Conservation (phyloP, 1,140 invertebrate genomes). For the Aphaenogaster ashmeadi region DNA sequence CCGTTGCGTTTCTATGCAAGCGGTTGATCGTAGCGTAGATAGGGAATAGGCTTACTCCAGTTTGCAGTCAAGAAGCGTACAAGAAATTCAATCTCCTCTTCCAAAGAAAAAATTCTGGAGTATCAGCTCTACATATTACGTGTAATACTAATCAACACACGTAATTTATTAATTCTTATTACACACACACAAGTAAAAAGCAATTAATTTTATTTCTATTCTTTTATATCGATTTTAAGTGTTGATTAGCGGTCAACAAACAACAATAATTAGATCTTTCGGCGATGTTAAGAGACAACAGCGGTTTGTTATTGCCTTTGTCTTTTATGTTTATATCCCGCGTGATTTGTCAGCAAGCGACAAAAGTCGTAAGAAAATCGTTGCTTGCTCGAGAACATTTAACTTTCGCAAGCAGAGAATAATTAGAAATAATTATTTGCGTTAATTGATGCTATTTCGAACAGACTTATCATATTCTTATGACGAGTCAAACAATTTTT, state of each 20-base stretch:
- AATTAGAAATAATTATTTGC: too few relatives aligned
- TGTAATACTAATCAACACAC: not conserved
- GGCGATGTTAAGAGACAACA: too few relatives aligned
- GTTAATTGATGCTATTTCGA: too few relatives aligned
- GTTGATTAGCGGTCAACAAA: too few relatives aligned
- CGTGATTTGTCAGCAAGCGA: too few relatives aligned
- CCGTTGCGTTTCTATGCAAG: slow-evolving; percentile 57
- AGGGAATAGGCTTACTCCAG: slow-evolving; percentile 68
- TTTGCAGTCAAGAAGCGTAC: slow-evolving; percentile 64
- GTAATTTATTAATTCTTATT: not conserved
- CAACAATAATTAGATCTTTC: too few relatives aligned
- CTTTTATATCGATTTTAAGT: not conserved
- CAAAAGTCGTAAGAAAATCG: too few relatives aligned
- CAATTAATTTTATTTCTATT: not conserved
- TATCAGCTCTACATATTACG: slow-evolving; percentile 24
- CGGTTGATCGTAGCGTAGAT: slow-evolving; percentile 63
- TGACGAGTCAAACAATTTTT: not conserved
- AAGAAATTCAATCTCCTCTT: slow-evolving; percentile 66
- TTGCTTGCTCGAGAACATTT: too few relatives aligned
- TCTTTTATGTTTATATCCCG: too few relatives aligned
- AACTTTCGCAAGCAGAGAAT: too few relatives aligned
- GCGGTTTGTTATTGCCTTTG: too few relatives aligned
- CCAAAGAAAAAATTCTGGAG: slow-evolving; percentile 58
- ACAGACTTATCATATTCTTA: not conserved
- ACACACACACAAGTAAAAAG: not conserved